Conservation (phyloP, 2,113 vertebrate species). For the Indri indri region DNA sequence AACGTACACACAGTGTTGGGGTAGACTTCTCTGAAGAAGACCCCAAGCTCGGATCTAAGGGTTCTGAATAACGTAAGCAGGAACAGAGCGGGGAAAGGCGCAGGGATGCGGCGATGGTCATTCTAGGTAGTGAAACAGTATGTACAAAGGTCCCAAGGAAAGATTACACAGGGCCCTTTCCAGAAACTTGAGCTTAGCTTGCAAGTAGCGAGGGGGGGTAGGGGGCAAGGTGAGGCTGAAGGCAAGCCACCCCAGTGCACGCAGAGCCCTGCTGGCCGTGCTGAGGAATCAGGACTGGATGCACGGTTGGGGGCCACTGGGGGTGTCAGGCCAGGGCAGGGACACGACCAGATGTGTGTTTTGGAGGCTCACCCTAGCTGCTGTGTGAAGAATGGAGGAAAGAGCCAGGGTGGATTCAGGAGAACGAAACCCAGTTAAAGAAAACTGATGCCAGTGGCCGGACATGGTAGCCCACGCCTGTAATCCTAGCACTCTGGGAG, state of each 20-base stretch:
- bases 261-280: neutral
- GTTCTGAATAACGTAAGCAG: neutral
- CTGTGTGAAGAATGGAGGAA: neutral
- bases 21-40: neutral
- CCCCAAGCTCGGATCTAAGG: neutral
- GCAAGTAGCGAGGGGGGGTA: neutral
- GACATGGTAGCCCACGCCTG: too few relatives aligned
- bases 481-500: too few relatives aligned
- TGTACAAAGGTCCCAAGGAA: neutral
- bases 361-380: neutral
- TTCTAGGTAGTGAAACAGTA: neutral
- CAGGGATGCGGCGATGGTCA: neutral
- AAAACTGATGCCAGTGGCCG: neutral
- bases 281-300: neutral
- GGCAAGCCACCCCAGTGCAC: accelerated
- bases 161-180: neutral
- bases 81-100: neutral
- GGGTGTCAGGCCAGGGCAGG: neutral
- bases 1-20: accelerated
- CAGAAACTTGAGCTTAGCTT: neutral
- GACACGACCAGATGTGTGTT: neutral
- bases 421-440: neutral
- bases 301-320: accelerated
- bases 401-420: neutral
- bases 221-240: neutral